Conservation (phyloP, 1,140 invertebrate genomes). For the Drosophila trapezifrons region DNA sequence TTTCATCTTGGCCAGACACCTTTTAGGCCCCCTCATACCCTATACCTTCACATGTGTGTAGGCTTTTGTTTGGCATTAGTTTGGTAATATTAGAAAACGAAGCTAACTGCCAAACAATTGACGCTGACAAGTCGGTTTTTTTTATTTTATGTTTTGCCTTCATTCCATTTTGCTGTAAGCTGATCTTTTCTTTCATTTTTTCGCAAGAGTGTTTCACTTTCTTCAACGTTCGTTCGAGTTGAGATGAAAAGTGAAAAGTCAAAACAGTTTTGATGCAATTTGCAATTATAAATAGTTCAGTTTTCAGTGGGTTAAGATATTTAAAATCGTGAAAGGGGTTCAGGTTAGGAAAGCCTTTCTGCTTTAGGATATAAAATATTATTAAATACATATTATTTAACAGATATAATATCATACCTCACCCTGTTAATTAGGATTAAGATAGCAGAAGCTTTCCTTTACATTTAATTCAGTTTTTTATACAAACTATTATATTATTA, state of each 20-base stretch:
- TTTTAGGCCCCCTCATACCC: slow-evolving; percentile 1
- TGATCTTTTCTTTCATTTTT: slow-evolving; percentile 16
- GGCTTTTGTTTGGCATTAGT: slow-evolving; percentile 8
- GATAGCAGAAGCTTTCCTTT: too few species aligned
- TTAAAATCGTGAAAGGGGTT: too few species aligned
- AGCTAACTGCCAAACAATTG: slow-evolving; percentile 51
- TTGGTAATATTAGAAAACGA: slow-evolving; percentile 69
- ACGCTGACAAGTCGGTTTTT: slow-evolving; percentile 35
- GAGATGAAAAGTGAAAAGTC: slow-evolving; percentile 44
- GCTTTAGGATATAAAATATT: too few species aligned
- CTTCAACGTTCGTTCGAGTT: slow-evolving; percentile 10
- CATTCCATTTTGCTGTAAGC: slow-evolving; percentile 14
- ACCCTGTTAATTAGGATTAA: too few species aligned
- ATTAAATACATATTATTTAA: too few species aligned
- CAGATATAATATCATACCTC: too few species aligned
- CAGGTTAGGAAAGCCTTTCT: too few species aligned
- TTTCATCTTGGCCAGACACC: not conserved
- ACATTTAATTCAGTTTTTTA: too few species aligned
- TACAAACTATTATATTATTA: too few species aligned
- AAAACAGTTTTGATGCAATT: not conserved
- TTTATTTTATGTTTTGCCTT: not conserved
- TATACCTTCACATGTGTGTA: too few species aligned
- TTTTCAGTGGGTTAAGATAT: too few species aligned
- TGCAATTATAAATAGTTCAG: not conserved
- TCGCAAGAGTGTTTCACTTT: slow-evolving; percentile 27